Conservation (phyloP, 2,888 invertebrate species). For the Zelleria hepariella region DNA sequence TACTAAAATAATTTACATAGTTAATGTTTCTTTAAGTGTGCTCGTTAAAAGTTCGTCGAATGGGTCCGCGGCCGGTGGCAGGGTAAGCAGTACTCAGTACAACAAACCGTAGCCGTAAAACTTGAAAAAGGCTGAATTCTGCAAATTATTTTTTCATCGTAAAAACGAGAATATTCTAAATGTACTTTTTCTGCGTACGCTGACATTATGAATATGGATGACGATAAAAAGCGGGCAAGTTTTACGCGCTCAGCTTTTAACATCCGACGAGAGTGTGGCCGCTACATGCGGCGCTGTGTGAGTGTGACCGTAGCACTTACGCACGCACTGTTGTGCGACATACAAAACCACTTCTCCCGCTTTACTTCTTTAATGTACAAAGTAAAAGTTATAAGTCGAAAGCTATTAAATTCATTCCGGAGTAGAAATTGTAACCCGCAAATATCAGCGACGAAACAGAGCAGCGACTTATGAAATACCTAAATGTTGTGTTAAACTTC, state of each 20-base stretch:
- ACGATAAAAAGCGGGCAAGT: slow-evolving; percentile 1
- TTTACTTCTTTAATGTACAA: background rate
- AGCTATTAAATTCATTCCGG: background rate
- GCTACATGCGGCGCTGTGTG: background rate
- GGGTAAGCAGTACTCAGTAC: background rate
- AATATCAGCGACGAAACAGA: background rate
- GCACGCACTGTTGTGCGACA: background rate
- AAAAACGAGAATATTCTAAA: background rate
- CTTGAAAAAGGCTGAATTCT: background rate
- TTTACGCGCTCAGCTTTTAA: slow-evolving; percentile 5
- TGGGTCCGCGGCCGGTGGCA: background rate
- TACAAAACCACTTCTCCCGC: background rate
- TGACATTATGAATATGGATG: slow-evolving; percentile 4
- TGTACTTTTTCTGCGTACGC: slow-evolving; percentile 3
- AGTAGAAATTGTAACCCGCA: background rate
- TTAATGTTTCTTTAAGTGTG: background rate
- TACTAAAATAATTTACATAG: background rate
- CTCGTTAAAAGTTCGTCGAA: background rate
- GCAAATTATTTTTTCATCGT: background rate
- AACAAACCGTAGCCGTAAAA: background rate
- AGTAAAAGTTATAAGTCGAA: background rate
- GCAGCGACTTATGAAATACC: slow-evolving; percentile 1
- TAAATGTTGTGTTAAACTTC: background rate
- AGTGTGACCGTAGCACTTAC: background rate
- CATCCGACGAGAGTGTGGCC: background rate